phyloP scores from a whole-genome alignment of 2,797 vertebrate genomes.

The Hirundo rustica region DNA sequence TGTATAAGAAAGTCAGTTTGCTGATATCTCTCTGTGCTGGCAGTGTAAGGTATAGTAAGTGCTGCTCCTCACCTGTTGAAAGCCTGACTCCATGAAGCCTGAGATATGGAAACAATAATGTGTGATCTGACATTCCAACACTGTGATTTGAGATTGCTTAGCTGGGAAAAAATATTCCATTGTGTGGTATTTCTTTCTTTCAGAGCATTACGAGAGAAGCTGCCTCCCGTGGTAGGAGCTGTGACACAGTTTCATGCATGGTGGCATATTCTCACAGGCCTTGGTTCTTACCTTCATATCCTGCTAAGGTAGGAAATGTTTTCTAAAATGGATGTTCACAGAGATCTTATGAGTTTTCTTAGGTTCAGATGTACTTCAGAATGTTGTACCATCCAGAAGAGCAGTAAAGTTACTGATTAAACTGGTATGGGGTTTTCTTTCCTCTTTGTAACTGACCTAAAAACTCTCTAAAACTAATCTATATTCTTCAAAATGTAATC shows the following conservation, averaged over 20 bases:
- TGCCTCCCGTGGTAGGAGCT: conserved; percentile 85
- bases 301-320: conserved; percentile 86
- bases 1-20: neutral
- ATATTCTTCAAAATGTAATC: neutral
- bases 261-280: conserved; percentile 98
- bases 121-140: neutral
- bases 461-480: neutral
- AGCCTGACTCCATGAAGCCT: neutral
- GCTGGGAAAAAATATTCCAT: neutral
- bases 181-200: neutral
- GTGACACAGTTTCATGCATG: conserved; percentile 96
- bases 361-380: neutral
- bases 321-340: neutral
- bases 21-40: neutral
- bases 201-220: conserved; percentile 84
- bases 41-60: neutral
- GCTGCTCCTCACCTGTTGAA: neutral
- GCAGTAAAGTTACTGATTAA: neutral
- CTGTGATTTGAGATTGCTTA: neutral
- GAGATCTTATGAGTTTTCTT: neutral
- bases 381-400: neutral
- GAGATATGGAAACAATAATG: neutral
- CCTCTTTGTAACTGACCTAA: neutral
- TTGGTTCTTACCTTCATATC: conserved; percentile 97
- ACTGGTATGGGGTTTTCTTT: neutral